Evolutionary conservation across 2,888 invertebrate species (phyloP).

Genomic region (Branchellion lobata): DNA sequence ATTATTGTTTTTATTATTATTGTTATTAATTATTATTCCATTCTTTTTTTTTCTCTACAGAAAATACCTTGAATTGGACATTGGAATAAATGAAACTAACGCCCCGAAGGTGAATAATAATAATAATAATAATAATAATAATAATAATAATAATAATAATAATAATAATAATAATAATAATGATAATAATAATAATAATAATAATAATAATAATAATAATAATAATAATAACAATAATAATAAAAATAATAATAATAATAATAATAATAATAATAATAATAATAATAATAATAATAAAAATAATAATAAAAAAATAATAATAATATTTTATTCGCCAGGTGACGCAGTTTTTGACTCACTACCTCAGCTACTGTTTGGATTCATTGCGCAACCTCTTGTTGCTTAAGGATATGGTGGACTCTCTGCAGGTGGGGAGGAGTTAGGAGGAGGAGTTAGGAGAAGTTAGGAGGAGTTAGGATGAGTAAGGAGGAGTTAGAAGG

Average conservation of each 20-base stretch:
- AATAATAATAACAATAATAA: no score
- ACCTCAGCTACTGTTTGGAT: conserved; percentile 63
- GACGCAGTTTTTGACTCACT: conserved; percentile 54
- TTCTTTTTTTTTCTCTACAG: conserved; percentile 52
- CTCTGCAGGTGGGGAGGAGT: conserved; percentile 63
- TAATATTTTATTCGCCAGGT: conserved; percentile 49
- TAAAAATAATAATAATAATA: no score
- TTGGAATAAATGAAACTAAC: conserved; percentile 85
- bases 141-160: no score
- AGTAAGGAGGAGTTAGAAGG: no score
- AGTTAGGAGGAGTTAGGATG: no score
- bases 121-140: not conserved
- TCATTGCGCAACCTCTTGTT: conserved; percentile 90
- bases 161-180: no score
- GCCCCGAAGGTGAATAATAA: conserved; percentile 75
- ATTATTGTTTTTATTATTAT: not conserved
- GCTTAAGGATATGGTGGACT: conserved; percentile 91
- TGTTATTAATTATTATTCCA: not conserved
- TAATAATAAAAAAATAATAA: no score
- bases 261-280: no score
- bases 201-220: no score
- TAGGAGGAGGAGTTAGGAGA: no score
- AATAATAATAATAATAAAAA: no score
- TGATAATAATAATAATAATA: no score
- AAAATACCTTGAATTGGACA: conserved; percentile 77